phyloP scores from a whole-genome alignment of 2,888 invertebrate species.

The Cryptus armator region DNA sequence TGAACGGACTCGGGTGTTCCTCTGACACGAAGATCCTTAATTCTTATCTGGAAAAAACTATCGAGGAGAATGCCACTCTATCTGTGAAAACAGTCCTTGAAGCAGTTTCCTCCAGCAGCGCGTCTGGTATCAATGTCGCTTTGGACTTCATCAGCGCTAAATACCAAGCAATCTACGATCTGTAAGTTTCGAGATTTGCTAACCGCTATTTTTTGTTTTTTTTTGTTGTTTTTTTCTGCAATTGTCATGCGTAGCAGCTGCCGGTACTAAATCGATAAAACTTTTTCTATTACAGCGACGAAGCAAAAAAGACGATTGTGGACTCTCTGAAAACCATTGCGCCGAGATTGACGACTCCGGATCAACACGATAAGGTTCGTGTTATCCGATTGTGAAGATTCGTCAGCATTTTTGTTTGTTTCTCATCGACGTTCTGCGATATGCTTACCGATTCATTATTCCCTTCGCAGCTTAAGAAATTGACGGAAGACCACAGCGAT shows the following conservation, averaged over 20 bases:
- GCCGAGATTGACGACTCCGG: constrained; percentile 52
- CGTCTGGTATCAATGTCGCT: constrained; percentile 69
- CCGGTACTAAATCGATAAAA: not conserved
- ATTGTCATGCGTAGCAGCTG: not conserved
- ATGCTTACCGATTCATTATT: not conserved
- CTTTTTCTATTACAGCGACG: constrained; percentile 39
- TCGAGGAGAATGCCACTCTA: not conserved
- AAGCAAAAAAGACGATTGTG: not conserved
- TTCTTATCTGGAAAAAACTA: constrained; percentile 60
- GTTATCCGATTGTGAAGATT: not conserved
- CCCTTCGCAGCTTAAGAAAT: constrained; percentile 34
- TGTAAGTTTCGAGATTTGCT: constrained; percentile 48
- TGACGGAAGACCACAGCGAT: not conserved
- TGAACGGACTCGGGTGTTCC: constrained; percentile 85
- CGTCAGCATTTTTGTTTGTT: not conserved
- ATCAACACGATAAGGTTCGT: constrained; percentile 61
- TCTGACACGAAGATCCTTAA: constrained; percentile 83
- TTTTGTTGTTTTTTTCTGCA: no score
- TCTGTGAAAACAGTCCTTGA: constrained; percentile 76
- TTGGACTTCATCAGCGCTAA: constrained; percentile 70
- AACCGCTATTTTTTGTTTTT: not conserved
- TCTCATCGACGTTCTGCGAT: not conserved
- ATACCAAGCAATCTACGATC: constrained; percentile 20
- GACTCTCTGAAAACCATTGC: constrained; percentile 57
- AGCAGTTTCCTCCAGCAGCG: constrained; percentile 62